Percentiles rank a stretch among this genome's conserved stretches.
Evolutionary conservation across 2,888 invertebrate genomes (phyloP).

Genomic region (Eupithecia subfuscata): DNA sequence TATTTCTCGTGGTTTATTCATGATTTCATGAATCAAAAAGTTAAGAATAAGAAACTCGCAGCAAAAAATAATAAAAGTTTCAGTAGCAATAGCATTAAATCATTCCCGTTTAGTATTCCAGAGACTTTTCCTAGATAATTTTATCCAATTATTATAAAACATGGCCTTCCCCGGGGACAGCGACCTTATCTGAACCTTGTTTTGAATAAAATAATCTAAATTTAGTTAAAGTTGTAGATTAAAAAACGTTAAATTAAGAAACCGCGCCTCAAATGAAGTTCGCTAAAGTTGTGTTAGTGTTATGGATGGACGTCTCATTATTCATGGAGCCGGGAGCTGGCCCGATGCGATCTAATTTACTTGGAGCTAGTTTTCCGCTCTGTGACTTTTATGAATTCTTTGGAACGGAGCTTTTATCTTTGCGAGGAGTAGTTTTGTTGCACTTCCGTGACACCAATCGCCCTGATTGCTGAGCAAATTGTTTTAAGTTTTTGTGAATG

Average conservation of each 20-base stretch:
- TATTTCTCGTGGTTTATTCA: neutral
- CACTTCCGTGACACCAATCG: neutral
- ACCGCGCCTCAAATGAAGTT: conserved; percentile 29
- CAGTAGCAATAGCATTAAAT: conserved; percentile 23
- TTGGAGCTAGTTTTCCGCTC: conserved; percentile 25
- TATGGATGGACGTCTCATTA: conserved; percentile 32
- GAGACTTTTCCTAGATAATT: conserved; percentile 38
- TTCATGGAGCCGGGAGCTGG: conserved; percentile 16
- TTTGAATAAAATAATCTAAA: conserved; percentile 29
- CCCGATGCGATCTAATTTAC: conserved; percentile 33
- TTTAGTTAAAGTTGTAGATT: conserved; percentile 12
- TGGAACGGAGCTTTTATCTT: conserved; percentile 2
- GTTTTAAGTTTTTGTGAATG: neutral
- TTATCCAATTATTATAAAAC: conserved; percentile 43
- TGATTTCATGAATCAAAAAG: conserved; percentile 4
- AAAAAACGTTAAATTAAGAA: conserved; percentile 20
- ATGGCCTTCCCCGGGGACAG: conserved; percentile 23
- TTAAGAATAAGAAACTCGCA: neutral
- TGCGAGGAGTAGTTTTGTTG: neutral
- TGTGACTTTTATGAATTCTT: conserved; percentile 22
- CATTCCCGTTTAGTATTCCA: conserved; percentile 38
- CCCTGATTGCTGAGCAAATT: neutral
- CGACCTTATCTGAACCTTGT: conserved; percentile 24
- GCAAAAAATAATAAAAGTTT: conserved; percentile 14
- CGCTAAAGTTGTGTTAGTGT: conserved; percentile 32